Evolutionary conservation across 2,797 vertebrate genomes (phyloP), one percentile per base, ranked within the genome.

Genomic region (Columba guinea): DNA sequence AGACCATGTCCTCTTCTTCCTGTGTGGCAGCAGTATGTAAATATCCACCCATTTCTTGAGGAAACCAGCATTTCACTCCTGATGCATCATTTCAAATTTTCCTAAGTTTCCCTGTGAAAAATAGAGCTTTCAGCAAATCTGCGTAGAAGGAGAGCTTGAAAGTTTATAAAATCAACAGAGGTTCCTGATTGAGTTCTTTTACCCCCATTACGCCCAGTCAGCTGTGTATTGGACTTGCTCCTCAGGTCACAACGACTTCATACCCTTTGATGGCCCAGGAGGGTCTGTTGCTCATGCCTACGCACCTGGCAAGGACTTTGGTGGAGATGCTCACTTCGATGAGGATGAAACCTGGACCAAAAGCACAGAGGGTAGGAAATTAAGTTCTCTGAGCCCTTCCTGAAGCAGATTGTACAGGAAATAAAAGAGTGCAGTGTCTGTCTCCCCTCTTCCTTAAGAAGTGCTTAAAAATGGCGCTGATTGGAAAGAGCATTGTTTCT

Each of bases 281-380:
- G 97, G 98, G 3, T 98, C 98, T 0, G 39, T 98, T 93, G 98
- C 98, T 84, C 98, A 98, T 34, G 98, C 98, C 51, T 99, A 97
- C 0, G 97, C 98, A 17, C 98, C 98, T 0, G 96, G 98, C 20
- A 91, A 90, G 26, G 98, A 96, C 5, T 68, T 97, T 4, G 98
- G 98, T 75, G 98, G 98, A 49, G 98, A 98, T 86, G 97, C 97
- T 10, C 98, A 98, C 89, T 99, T 98, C 5, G 97, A 98, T 49
- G 98, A 98, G 21, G 98, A 97, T 0, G 97, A 99, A 97, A 86
- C 32, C 3, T 98, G 98, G 98, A 98, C 98, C 16, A 97, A 96
- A 76, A 83, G 41, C 30, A 58, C 46, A 71, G 32, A 95, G 10
- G 89, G 89, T 91, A 92, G 18, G 91, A 84, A 75, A 60, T 6